phyloP scores from a whole-genome alignment of 1,140 invertebrate species.

The Protaetia brevitarsis region DNA sequence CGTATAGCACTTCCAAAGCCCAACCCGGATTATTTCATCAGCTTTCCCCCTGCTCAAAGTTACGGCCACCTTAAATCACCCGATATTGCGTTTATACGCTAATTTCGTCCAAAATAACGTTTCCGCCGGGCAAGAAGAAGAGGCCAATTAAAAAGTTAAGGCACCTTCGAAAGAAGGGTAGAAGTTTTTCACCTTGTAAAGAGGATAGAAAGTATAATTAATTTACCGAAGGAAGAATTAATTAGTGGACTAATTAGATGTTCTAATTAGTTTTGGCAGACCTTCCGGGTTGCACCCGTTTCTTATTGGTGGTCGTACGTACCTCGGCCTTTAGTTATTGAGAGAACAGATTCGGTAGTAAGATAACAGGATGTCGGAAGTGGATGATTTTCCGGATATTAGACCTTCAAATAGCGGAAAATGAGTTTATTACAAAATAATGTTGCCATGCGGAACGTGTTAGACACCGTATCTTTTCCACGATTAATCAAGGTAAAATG shows the following conservation, averaged over 20 bases:
- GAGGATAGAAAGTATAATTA: constrained; percentile 2
- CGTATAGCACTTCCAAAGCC: too few relatives aligned
- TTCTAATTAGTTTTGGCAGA: neutral
- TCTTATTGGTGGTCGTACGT: neutral
- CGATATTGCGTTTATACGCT: constrained; percentile 15
- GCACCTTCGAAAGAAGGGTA: neutral
- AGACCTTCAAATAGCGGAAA: too few relatives aligned
- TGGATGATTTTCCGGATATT: too few relatives aligned
- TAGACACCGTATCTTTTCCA: too few relatives aligned
- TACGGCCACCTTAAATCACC: neutral
- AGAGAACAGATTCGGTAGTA: too few relatives aligned
- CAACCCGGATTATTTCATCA: too few relatives aligned
- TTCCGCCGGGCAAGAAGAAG: neutral
- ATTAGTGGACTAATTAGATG: constrained; percentile 9
- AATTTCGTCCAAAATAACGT: constrained; percentile 5
- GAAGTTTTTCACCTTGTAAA: neutral
- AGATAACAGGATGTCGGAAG: too few relatives aligned
- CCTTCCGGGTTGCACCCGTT: neutral
- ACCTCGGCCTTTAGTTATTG: too few relatives aligned
- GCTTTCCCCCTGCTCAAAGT: neutral
- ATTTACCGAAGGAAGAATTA: constrained; percentile 6
- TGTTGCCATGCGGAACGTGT: too few relatives aligned
- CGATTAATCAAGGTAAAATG: too few relatives aligned
- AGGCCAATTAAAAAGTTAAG: constrained; percentile 10
- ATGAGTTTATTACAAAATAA: too few relatives aligned